A percentile compares a stretch with the other conserved stretches of the same genome.
Evolutionary conservation across 2,888 invertebrate species (phyloP).

Genomic region (Mythimna pallens): DNA sequence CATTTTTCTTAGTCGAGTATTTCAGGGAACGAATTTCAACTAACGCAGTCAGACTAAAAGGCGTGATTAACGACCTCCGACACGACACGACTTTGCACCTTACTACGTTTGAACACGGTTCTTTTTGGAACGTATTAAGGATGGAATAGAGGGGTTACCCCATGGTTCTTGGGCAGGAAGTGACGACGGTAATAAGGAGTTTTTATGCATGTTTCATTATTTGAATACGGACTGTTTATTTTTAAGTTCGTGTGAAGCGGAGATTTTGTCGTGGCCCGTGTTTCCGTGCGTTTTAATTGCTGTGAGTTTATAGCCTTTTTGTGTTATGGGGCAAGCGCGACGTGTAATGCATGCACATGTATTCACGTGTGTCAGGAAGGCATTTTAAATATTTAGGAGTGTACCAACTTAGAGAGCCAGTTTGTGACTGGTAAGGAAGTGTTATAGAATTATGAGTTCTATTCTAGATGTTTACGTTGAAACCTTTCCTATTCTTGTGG

Average conservation of each 20-base stretch:
- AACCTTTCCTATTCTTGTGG: background rate
- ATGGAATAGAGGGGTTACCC: conserved; percentile 70
- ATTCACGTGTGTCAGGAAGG: background rate
- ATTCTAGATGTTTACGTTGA: background rate
- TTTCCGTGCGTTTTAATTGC: conserved; percentile 58
- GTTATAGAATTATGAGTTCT: background rate
- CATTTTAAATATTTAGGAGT: conserved; percentile 4
- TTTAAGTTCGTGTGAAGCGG: conserved; percentile 73
- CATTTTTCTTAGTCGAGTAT: conserved; percentile 61
- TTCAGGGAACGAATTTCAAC: conserved; percentile 69
- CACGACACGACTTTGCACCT: conserved; percentile 53
- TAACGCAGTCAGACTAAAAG: conserved; percentile 64
- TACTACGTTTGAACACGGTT: conserved; percentile 55
- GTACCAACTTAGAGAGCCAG: background rate
- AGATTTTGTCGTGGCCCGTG: conserved; percentile 58
- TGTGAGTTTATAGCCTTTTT: conserved; percentile 49
- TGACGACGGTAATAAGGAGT: conserved; percentile 80
- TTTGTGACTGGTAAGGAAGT: background rate
- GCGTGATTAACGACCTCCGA: conserved; percentile 63
- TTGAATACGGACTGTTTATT: conserved; percentile 80
- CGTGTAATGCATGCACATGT: conserved; percentile 25
- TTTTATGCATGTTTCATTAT: conserved; percentile 86
- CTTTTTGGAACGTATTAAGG: conserved; percentile 45
- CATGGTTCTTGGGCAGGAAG: conserved; percentile 78
- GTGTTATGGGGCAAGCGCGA: conserved; percentile 35